A percentile compares a stretch with the other conserved stretches of the same genome.
These are phyloP conservation scores for Onychomys torridus DNA, from an alignment of 2,797 vertebrate species.

Conservation along the genomic window DNA sequence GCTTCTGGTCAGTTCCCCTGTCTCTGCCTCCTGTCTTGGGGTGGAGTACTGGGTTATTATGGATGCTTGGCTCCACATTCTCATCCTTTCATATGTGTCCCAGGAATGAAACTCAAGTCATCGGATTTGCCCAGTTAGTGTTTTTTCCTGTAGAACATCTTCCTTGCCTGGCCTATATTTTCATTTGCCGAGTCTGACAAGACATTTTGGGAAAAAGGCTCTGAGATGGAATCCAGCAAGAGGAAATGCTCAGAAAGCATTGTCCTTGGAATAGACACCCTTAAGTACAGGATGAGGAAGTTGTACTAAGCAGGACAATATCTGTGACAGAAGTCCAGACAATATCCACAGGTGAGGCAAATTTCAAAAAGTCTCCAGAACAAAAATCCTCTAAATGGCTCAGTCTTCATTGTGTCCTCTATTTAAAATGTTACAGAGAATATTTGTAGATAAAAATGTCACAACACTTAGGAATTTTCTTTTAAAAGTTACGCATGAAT, in stretches of 20 bases:
- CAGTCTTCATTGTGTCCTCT: background rate
- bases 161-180: background rate
- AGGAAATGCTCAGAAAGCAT: background rate
- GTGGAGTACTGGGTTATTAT: background rate
- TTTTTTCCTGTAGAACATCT: background rate
- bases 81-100: background rate
- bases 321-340: background rate
- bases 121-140: background rate
- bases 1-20: background rate
- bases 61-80: background rate
- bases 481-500: background rate
- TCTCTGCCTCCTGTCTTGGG: background rate
- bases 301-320: background rate
- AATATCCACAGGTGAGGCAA: background rate
- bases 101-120: background rate
- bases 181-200: background rate
- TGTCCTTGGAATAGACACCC: background rate
- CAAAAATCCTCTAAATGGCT: background rate
- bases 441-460: conserved; percentile 6
- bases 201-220: background rate
- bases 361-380: background rate
- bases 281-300: background rate
- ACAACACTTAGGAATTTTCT: background rate
- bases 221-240: background rate
- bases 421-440: background rate